A percentile compares a stretch with the other conserved stretches of the same genome.
Conservation (phyloP, 2,797 vertebrate species). For the Poecilia picta region DNA sequence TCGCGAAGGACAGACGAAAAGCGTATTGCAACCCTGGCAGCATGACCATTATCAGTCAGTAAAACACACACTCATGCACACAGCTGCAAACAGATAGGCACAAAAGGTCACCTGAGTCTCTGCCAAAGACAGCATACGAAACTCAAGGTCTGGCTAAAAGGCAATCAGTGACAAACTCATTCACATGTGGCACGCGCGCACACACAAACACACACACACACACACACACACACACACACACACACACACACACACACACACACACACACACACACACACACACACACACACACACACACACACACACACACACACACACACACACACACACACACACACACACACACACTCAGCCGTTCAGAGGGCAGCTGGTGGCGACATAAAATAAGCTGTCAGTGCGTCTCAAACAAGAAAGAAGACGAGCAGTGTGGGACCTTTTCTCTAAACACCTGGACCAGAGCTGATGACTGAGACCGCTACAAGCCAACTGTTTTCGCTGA, state of each 20-base stretch:
- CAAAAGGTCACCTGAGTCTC: constrained; percentile 62
- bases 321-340: constrained; percentile 22
- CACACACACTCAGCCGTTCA: constrained; percentile 19
- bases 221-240: constrained; percentile 15
- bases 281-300: no score
- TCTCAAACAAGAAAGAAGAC: constrained; percentile 37
- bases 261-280: constrained; percentile 17
- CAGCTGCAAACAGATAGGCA: constrained; percentile 17
- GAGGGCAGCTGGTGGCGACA: constrained; percentile 46
- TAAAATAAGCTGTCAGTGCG: constrained; percentile 39
- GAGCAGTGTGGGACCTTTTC: constrained; percentile 30
- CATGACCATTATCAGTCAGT: constrained; percentile 43
- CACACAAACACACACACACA: constrained; percentile 11
- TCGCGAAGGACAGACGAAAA: constrained; percentile 75
- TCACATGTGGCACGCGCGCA: neutral
- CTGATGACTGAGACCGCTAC: constrained; percentile 21
- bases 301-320: constrained; percentile 16
- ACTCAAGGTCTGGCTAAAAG: constrained; percentile 45
- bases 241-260: constrained; percentile 13
- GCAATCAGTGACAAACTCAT: constrained; percentile 41
- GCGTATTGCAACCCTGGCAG: constrained; percentile 74
- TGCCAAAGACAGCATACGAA: constrained; percentile 66
- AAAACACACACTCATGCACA: constrained; percentile 32
- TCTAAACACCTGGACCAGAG: constrained; percentile 43
- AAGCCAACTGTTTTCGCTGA: constrained; percentile 21